A percentile compares a stretch with the other conserved stretches of the same genome.
Evolutionary conservation across 2,113 vertebrate species (phyloP).

Genomic region (Lota lota): DNA sequence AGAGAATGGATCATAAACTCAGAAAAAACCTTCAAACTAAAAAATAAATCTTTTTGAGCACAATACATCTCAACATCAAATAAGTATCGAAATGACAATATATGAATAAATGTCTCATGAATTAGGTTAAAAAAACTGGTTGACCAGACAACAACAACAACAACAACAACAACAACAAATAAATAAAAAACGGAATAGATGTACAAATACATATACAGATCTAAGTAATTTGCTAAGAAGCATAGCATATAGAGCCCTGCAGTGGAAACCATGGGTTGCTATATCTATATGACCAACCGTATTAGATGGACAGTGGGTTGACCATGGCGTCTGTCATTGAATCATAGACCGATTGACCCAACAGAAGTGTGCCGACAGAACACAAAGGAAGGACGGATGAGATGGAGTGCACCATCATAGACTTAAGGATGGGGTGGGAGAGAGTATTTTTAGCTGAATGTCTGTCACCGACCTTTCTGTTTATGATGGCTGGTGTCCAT

Average conservation of each 20-base stretch:
- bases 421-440: not conserved
- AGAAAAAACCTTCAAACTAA: not conserved
- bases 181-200: no score
- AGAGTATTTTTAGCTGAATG: slow-evolving; percentile 70
- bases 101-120: no score
- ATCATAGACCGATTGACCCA: not conserved
- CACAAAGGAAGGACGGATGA: not conserved
- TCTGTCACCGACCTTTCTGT: slow-evolving; percentile 58
- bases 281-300: not conserved
- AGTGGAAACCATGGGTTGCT: no score
- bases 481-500: slow-evolving; percentile 66
- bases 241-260: no score
- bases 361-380: not conserved
- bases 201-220: no score
- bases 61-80: no score
- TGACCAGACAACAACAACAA: no score
- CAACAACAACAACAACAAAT: no score
- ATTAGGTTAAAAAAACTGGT: no score
- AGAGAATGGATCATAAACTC: slow-evolving; percentile 7
- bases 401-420: not conserved
- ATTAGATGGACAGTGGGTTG: not conserved
- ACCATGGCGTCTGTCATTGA: not conserved
- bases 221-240: no score
- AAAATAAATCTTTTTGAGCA: not conserved
- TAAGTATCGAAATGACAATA: no score